Evolutionary conservation across 2,888 invertebrate genomes (phyloP).

Genomic region (Thereva nobilitata): DNA sequence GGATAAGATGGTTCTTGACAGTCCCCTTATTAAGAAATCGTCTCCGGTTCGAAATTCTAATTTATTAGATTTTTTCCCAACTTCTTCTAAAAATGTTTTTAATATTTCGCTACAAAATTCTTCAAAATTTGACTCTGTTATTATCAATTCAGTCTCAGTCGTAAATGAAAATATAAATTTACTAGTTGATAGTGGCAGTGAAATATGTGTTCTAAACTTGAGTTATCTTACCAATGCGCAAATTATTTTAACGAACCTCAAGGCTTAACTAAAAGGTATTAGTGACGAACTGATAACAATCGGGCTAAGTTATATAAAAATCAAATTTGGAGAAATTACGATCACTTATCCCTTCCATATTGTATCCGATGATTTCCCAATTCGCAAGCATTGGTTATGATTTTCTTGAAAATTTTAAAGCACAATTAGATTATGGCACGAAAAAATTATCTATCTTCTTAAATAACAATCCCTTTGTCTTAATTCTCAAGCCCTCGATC

Average conservation of each 20-base stretch:
- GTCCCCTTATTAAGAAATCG: background rate
- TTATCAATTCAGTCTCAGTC: background rate
- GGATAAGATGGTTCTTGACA: background rate
- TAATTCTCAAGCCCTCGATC: background rate
- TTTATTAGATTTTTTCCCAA: no score
- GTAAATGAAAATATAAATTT: background rate
- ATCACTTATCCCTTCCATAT: constrained; percentile 1
- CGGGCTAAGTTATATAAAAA: background rate
- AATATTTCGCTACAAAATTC: background rate
- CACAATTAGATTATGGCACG: background rate
- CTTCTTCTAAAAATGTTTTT: no score
- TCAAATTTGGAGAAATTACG: background rate
- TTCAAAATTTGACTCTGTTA: constrained; percentile 1
- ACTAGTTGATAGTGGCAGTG: constrained; percentile 18
- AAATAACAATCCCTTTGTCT: background rate
- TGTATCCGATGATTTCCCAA: background rate
- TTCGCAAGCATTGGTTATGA: background rate
- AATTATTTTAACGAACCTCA: background rate
- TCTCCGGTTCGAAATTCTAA: no score
- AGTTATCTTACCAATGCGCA: background rate
- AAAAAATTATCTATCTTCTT: background rate
- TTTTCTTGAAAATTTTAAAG: background rate
- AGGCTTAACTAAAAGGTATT: background rate
- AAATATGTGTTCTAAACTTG: constrained; percentile 1
- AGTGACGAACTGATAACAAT: background rate